Conservation (phyloP, 2,888 invertebrate species). For the Hipparchia sbordonii region DNA sequence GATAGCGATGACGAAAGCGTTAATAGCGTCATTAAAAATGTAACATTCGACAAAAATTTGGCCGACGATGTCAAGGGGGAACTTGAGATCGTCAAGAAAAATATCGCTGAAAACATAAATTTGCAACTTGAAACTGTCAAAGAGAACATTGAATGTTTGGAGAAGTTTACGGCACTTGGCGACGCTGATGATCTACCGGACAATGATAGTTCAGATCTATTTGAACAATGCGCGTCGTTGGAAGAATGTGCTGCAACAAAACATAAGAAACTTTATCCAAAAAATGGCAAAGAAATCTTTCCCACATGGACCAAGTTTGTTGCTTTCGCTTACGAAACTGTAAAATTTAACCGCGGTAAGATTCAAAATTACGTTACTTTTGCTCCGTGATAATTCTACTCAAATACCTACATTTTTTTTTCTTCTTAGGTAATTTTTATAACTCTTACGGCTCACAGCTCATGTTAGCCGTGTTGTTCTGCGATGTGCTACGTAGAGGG, state of each 20-base stretch:
- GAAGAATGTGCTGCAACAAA: constrained; percentile 14
- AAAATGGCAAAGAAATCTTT: constrained; percentile 31
- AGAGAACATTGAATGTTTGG: constrained; percentile 59
- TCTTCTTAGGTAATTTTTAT: constrained; percentile 68
- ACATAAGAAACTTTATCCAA: constrained; percentile 39
- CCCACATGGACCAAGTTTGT: constrained; percentile 65
- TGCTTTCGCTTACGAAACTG: constrained; percentile 68
- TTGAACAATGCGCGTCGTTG: constrained; percentile 14
- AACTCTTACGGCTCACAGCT: constrained; percentile 72
- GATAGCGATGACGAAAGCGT: constrained; percentile 49
- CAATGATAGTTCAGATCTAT: constrained; percentile 36
- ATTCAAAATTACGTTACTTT: background rate
- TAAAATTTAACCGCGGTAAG: constrained; percentile 66
- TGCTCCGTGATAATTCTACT: too few relatives aligned
- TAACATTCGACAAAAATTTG: constrained; percentile 46
- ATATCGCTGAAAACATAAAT: constrained; percentile 56
- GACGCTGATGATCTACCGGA: constrained; percentile 49
- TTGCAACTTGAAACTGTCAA: constrained; percentile 59
- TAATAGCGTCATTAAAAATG: constrained; percentile 53
- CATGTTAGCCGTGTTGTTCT: constrained; percentile 68
- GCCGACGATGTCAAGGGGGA: constrained; percentile 50
- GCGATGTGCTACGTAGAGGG: constrained; percentile 69
- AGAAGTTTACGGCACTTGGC: constrained; percentile 51
- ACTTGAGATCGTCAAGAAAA: constrained; percentile 47
- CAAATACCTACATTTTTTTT: background rate